Evolutionary conservation across 2,888 invertebrate genomes (phyloP).

Genomic region (Agrypnus murinus): DNA sequence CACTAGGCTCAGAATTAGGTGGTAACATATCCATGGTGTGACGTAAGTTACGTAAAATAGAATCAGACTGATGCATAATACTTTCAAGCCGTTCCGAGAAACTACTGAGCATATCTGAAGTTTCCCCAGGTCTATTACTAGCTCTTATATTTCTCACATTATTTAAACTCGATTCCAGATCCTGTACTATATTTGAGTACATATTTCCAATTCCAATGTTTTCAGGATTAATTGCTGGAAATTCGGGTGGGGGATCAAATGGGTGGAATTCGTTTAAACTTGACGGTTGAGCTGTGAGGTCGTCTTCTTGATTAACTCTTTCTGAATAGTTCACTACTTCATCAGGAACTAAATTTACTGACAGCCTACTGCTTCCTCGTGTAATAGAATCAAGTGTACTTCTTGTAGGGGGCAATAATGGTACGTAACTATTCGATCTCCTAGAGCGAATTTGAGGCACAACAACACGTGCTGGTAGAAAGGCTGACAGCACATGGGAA

Average conservation of each 20-base stretch:
- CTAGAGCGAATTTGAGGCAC: conserved; percentile 54
- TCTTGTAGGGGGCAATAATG: conserved; percentile 33
- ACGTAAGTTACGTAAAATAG: conserved; percentile 67
- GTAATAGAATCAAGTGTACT: conserved; percentile 32
- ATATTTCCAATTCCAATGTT: conserved; percentile 65
- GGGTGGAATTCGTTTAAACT: conserved; percentile 56
- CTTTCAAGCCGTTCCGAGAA: conserved; percentile 68
- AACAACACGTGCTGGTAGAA: conserved; percentile 65
- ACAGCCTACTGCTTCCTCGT: conserved; percentile 6
- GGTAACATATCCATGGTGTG: conserved; percentile 65
- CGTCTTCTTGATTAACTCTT: conserved; percentile 64
- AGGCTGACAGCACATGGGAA: conserved; percentile 65
- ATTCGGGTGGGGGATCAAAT: conserved; percentile 62
- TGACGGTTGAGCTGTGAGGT: conserved; percentile 51
- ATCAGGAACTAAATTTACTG: conserved; percentile 55
- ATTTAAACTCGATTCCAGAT: conserved; percentile 67
- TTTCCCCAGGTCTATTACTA: conserved; percentile 64
- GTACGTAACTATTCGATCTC: conserved; percentile 34
- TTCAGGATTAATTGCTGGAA: conserved; percentile 62
- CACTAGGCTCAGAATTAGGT: conserved; percentile 35
- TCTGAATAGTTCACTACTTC: conserved; percentile 69
- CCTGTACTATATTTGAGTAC: conserved; percentile 68
- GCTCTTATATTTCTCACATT: conserved; percentile 65
- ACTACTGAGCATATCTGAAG: conserved; percentile 67
- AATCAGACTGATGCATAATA: conserved; percentile 68